Evolutionary conservation across 2,888 invertebrate species (phyloP).

Genomic region (Leucoptera coffeella): DNA sequence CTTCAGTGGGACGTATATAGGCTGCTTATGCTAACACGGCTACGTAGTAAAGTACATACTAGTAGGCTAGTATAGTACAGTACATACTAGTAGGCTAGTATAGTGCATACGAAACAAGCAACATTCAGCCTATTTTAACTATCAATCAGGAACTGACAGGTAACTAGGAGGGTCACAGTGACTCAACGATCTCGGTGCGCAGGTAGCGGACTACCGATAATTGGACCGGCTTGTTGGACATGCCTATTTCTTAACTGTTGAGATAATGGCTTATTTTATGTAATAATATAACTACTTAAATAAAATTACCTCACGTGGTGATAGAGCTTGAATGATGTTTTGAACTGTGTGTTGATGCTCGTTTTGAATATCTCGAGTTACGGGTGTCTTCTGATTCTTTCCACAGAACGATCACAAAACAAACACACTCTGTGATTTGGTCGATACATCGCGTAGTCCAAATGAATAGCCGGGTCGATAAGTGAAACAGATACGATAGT

Average conservation of each 20-base stretch:
- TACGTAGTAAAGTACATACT: not conserved
- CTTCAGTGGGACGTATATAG: no score
- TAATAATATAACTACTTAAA: constrained; percentile 4
- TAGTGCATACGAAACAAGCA: constrained; percentile 2
- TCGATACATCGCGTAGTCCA: constrained; percentile 4
- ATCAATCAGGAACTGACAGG: constrained; percentile 2
- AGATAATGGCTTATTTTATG: constrained; percentile 4
- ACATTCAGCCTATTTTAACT: constrained; percentile 2
- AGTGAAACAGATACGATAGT: constrained; percentile 4
- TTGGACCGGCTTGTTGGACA: constrained; percentile 2
- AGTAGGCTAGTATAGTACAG: no score
- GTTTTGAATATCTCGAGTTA: constrained; percentile 4
- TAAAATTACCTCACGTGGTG: constrained; percentile 4
- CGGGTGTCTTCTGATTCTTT: constrained; percentile 4
- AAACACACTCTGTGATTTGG: constrained; percentile 5
- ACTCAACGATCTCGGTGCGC: constrained; percentile 3
- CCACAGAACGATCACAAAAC: constrained; percentile 4
- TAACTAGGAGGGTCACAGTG: constrained; percentile 3
- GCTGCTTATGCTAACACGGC: not conserved
- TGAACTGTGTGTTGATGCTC: constrained; percentile 4
- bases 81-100: no score
- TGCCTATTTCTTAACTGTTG: constrained; percentile 4
- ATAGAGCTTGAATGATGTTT: constrained; percentile 4
- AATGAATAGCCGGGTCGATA: constrained; percentile 4
- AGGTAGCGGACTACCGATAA: constrained; percentile 2